Percentiles rank a stretch among this genome's conserved stretches.
Conservation (phyloP, 1,140 invertebrate genomes). For the Macrocentrus cingulum region DNA sequence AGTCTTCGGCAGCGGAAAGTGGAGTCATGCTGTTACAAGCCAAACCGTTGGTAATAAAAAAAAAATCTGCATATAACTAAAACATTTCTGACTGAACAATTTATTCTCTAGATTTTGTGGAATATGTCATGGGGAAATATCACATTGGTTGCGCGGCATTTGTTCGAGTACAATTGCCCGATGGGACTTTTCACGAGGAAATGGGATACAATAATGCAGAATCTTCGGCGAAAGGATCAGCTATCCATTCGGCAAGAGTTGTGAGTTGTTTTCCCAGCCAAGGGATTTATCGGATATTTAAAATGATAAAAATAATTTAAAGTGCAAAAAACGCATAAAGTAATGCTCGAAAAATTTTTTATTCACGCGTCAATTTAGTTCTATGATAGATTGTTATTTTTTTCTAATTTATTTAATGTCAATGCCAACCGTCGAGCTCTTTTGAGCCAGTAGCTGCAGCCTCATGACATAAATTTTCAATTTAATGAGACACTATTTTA, state of each 20-base stretch:
- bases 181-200: constrained; percentile 44
- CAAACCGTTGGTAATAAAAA: constrained; percentile 38
- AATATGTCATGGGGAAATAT: constrained; percentile 35
- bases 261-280: constrained; percentile 30
- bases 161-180: constrained; percentile 35
- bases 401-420: too few relatives aligned
- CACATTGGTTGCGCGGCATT: constrained; percentile 35
- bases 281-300: too few relatives aligned
- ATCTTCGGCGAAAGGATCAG: constrained; percentile 35
- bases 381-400: too few relatives aligned
- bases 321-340: too few relatives aligned
- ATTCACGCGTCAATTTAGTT: too few relatives aligned
- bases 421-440: too few relatives aligned
- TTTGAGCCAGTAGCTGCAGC: too few relatives aligned
- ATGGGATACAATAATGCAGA: constrained; percentile 38
- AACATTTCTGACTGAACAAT: background rate
- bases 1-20: constrained; percentile 37
- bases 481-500: constrained; percentile 4
- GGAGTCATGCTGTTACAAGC: constrained; percentile 41
- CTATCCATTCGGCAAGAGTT: constrained; percentile 37
- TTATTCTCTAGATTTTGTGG: constrained; percentile 35
- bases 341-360: too few relatives aligned
- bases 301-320: too few relatives aligned
- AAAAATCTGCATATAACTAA: background rate
- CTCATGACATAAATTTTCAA: background rate